Evolutionary conservation across 2,888 invertebrate species (phyloP), one percentile per base, ranked within the genome.

Genomic region (Brachypalpus laphriformis): DNA sequence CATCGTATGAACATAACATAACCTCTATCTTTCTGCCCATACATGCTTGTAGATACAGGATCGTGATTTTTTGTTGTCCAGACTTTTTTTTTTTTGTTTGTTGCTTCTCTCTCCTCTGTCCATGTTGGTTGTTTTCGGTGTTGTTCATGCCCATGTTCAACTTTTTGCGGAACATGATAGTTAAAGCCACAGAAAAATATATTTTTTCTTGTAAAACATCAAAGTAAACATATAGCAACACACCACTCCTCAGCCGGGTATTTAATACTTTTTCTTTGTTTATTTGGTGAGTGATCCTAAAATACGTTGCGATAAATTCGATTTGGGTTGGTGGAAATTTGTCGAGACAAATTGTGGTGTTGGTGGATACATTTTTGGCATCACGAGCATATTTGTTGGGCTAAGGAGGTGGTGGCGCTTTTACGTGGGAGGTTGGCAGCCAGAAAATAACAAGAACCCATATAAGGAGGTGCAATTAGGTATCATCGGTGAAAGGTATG

Each of bases 111-210:
- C 1, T 40, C 51, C 49, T 65, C 1, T 25, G 59, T 49, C 65
- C 28, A 72, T 42, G 71, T 63, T 80, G 74, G 71, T 63, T 80
- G 74, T 59, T 42, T 74, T 72, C 40, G 61, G 56, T 76, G 81
- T 71, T 82, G 82, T 82, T 76, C 70, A 61, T 85, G 81, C 71
- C 71, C 85, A 66, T 85, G 85, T 85, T 85, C 54, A 76, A 71
- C 66, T 85, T 81, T 85, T 81, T 76, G 81, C 75, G 71, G 70
- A 75, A 85, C 85, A 85, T 66, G 81, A 76, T 85, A 81, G 85
- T 85, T 61, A 85, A 78, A 65, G 66, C 85, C 81, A 66, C 85
- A 81, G 59, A 85, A 81, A 81, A 71, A 59, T 81, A 85, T 70
- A 80, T 51, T 71, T 85, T 85, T 81, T 71, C 85, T 71, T 85